phyloP scores from a whole-genome alignment of 2,113 vertebrate species.

The human (Homo sapiens) region DNA sequence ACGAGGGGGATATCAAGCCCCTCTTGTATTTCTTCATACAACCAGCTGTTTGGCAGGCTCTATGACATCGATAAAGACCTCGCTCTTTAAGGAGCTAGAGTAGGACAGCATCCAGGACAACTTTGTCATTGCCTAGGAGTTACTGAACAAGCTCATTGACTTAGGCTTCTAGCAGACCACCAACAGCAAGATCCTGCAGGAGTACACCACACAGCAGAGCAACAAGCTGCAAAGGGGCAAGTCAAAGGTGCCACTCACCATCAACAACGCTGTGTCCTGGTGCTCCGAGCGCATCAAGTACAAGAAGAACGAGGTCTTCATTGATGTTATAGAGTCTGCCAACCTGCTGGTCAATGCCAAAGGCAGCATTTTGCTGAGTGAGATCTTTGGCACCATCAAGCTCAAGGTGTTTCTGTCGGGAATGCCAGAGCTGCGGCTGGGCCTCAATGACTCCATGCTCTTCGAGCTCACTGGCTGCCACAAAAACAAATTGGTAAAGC shows the following conservation, averaged over 20 bases:
- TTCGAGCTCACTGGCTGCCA: constrained; percentile 95
- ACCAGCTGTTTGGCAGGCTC: constrained; percentile 96
- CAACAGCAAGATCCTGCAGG: constrained; percentile 96
- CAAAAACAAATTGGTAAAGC: constrained; percentile 92
- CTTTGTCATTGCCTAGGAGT: constrained; percentile 95
- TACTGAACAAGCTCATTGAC: constrained; percentile 96
- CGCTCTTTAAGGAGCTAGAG: constrained; percentile 97
- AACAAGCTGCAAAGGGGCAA: constrained; percentile 91
- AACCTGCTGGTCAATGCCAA: constrained; percentile 93
- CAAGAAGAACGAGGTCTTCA: constrained; percentile 98
- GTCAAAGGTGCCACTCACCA: constrained; percentile 91
- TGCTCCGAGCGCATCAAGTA: constrained; percentile 95
- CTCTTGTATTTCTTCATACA: constrained; percentile 49
- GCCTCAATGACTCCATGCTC: constrained; percentile 94
- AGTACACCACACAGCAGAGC: constrained; percentile 96
- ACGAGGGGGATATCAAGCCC: too few species aligned
- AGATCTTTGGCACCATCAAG: constrained; percentile 92
- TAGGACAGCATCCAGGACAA: constrained; percentile 97
- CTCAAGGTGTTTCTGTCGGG: constrained; percentile 93
- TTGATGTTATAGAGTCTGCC: constrained; percentile 95
- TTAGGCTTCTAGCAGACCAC: constrained; percentile 97
- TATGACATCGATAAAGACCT: constrained; percentile 96
- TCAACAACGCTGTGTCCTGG: constrained; percentile 97
- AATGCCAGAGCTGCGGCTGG: constrained; percentile 94
- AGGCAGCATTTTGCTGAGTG: constrained; percentile 91